Percentiles rank a stretch among this genome's conserved stretches.
Conservation (phyloP, 37 sponge, comb jelly and placozoan species). For the Haliclona indistincta region DNA sequence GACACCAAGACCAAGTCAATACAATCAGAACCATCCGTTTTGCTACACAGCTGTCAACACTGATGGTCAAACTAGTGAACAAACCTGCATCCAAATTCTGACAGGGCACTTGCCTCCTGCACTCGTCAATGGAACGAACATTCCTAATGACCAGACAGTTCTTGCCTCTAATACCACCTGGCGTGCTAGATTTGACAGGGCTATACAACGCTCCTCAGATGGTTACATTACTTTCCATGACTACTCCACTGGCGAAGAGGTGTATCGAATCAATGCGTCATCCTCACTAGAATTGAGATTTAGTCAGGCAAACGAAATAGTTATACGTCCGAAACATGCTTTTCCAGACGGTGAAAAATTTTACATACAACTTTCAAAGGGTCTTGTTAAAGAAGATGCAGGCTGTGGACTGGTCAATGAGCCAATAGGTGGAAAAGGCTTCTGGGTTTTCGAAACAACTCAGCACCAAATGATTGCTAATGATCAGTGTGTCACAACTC, state of each 20-base stretch:
- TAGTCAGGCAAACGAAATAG: neutral
- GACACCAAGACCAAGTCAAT: neutral
- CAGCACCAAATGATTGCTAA: too few relatives aligned
- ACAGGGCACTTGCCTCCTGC: slow-evolving; percentile 18
- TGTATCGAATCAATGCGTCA: slow-evolving; percentile 28
- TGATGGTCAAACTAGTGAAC: slow-evolving; percentile 26
- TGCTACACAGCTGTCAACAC: slow-evolving; percentile 36
- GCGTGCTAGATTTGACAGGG: slow-evolving; percentile 14
- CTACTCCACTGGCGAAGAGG: neutral
- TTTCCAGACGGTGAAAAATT: slow-evolving; percentile 13
- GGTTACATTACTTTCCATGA: slow-evolving; percentile 14
- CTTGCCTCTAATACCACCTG: slow-evolving; percentile 21
- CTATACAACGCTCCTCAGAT: slow-evolving; percentile 15
- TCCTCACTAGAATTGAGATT: slow-evolving; percentile 20
- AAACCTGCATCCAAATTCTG: slow-evolving; percentile 28
- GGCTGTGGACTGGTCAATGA: slow-evolving; percentile 42
- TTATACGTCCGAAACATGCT: slow-evolving; percentile 8
- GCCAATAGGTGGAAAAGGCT: slow-evolving; percentile 19
- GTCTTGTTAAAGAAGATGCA: slow-evolving; percentile 16
- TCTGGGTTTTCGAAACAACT: slow-evolving; percentile 42
- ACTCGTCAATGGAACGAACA: slow-evolving; percentile 10
- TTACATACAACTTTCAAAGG: slow-evolving; percentile 26
- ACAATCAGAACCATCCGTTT: slow-evolving; percentile 29
- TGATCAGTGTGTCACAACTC: too few relatives aligned
- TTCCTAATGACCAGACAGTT: slow-evolving; percentile 3